Percentiles rank a stretch among this genome's conserved stretches.
These are phyloP conservation scores for Gymnocheta viridis DNA, from an alignment of 2,888 invertebrate genomes.

Conservation along the genomic window DNA sequence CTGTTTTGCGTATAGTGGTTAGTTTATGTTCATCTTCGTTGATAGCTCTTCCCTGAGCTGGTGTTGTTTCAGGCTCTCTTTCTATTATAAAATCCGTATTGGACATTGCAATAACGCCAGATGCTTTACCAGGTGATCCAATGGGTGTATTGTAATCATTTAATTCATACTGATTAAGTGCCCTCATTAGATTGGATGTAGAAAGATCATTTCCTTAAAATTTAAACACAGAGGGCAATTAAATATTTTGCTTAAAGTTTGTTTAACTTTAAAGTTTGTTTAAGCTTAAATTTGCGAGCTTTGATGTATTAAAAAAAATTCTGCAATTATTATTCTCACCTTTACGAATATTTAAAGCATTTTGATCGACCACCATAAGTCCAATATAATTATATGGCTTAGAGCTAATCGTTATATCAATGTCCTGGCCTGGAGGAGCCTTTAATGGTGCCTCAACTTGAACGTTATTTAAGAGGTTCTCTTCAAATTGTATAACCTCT, in stretches of 20 bases:
- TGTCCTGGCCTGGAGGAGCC: slow-evolving; percentile 89
- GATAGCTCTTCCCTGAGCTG: slow-evolving; percentile 70
- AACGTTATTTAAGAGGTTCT: slow-evolving; percentile 90
- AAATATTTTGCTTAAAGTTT: too few relatives aligned
- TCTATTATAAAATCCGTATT: slow-evolving; percentile 79
- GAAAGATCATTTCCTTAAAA: slow-evolving; percentile 78
- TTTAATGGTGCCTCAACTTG: slow-evolving; percentile 86
- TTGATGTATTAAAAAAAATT: too few relatives aligned
- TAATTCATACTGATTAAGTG: slow-evolving; percentile 77
- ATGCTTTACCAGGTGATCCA: slow-evolving; percentile 79
- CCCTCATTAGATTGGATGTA: slow-evolving; percentile 76
- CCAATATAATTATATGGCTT: slow-evolving; percentile 94
- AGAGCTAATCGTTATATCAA: slow-evolving; percentile 90
- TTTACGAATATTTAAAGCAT: slow-evolving; percentile 86
- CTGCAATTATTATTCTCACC: too few relatives aligned
- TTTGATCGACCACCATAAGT: slow-evolving; percentile 94
- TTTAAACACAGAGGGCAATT: not conserved
- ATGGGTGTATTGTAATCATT: slow-evolving; percentile 76
- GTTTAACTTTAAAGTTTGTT: too few relatives aligned
- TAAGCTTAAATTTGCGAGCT: too few relatives aligned
- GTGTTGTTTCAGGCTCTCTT: slow-evolving; percentile 76
- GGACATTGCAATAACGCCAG: slow-evolving; percentile 80
- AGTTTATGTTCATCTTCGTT: slow-evolving; percentile 77
- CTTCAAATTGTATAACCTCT: slow-evolving; percentile 90
- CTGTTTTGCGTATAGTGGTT: slow-evolving; percentile 81